Evolutionary conservation across 2,888 invertebrate species (phyloP).

Genomic region (Diaprepes abbreviatus): DNA sequence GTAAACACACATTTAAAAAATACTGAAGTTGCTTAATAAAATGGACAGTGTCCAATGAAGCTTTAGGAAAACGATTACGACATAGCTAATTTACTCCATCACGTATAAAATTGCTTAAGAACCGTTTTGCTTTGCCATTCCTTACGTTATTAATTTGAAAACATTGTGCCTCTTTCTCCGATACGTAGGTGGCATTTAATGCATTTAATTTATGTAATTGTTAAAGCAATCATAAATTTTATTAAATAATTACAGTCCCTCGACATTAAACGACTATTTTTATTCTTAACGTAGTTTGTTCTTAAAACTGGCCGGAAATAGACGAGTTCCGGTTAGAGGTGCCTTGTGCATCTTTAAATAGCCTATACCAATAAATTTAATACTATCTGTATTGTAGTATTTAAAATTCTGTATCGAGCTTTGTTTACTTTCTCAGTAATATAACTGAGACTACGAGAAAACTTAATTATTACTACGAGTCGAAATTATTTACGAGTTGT

Average conservation of each 20-base stretch:
- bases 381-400: neutral
- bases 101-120: too few relatives aligned
- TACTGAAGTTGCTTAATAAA: too few relatives aligned
- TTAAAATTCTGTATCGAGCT: too few relatives aligned
- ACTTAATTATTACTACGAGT: too few relatives aligned
- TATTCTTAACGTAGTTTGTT: conserved; percentile 25
- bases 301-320: conserved; percentile 36
- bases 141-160: neutral
- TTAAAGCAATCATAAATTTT: conserved; percentile 21
- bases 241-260: conserved; percentile 30
- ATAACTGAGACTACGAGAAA: too few relatives aligned
- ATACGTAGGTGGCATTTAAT: conserved; percentile 14
- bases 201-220: conserved; percentile 19
- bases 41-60: too few relatives aligned
- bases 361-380: neutral
- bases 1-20: too few relatives aligned
- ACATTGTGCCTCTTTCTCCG: neutral
- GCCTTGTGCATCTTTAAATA: conserved; percentile 29
- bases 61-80: too few relatives aligned
- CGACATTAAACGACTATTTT: conserved; percentile 22
- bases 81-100: too few relatives aligned
- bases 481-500: too few relatives aligned
- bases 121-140: too few relatives aligned
- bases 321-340: conserved; percentile 28
- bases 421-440: too few relatives aligned